These are phyloP conservation scores for Myocastor coypus DNA, from an alignment of 2,113 vertebrate species.

Conservation along the genomic window DNA sequence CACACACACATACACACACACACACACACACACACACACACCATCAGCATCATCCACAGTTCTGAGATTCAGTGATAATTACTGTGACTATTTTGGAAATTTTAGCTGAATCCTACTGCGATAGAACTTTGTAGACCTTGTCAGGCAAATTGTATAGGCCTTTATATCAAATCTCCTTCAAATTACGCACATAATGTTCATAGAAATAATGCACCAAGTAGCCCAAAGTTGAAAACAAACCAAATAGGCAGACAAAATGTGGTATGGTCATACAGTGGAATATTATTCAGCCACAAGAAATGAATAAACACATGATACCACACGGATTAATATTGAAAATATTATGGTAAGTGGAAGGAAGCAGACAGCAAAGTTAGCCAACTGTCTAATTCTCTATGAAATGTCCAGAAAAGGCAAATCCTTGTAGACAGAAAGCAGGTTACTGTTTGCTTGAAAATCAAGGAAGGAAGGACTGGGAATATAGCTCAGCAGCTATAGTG, in stretches of 20 bases:
- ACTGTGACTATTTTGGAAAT: not conserved
- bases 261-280: not conserved
- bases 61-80: not conserved
- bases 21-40: too few species aligned
- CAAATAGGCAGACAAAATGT: not conserved
- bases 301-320: not conserved
- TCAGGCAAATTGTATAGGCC: not conserved
- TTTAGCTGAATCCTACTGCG: not conserved
- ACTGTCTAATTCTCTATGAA: not conserved
- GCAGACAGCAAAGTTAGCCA: not conserved
- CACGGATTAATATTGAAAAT: not conserved
- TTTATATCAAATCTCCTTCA: not conserved
- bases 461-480: too few species aligned
- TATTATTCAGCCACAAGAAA: not conserved
- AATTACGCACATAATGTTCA: not conserved
- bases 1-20: too few species aligned
- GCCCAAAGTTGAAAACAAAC: not conserved
- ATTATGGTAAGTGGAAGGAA: not conserved
- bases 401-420: not conserved
- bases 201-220: not conserved
- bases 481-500: too few species aligned
- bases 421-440: not conserved
- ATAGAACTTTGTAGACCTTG: not conserved
- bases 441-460: not conserved
- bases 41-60: not conserved